phyloP scores from a whole-genome alignment of 2,797 vertebrate species.

The Catamblyrhynchus diadema region DNA sequence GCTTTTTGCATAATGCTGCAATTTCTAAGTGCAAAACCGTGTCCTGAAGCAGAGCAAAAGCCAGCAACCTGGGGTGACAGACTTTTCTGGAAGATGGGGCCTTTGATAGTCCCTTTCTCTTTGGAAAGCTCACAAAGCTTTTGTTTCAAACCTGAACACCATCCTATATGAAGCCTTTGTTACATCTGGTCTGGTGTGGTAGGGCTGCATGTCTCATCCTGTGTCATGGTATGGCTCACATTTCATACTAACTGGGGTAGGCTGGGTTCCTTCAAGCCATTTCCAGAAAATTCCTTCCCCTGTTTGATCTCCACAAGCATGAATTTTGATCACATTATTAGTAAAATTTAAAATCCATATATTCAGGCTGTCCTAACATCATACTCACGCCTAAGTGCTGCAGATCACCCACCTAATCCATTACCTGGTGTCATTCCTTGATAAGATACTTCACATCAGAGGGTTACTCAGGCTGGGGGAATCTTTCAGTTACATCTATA shows the following conservation, averaged over 20 bases:
- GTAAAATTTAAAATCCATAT: not conserved
- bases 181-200: not conserved
- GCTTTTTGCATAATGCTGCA: not conserved
- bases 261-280: not conserved
- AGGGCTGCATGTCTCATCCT: not conserved
- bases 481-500: not conserved
- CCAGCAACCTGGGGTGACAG: not conserved
- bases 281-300: not conserved
- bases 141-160: not conserved
- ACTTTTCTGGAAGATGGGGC: not conserved
- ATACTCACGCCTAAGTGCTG: not conserved
- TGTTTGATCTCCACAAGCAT: not conserved
- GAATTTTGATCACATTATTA: not conserved
- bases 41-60: not conserved
- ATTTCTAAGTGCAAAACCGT: not conserved
- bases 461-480: not conserved
- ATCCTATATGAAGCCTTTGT: not conserved
- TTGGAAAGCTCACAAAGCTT: not conserved
- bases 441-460: not conserved
- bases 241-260: not conserved
- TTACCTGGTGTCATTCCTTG: not conserved
- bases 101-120: not conserved
- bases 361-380: not conserved
- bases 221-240: not conserved
- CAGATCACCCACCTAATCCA: rapidly evolving